Conservation (phyloP, 2,888 invertebrate genomes). For the Craniophora ligustri region DNA sequence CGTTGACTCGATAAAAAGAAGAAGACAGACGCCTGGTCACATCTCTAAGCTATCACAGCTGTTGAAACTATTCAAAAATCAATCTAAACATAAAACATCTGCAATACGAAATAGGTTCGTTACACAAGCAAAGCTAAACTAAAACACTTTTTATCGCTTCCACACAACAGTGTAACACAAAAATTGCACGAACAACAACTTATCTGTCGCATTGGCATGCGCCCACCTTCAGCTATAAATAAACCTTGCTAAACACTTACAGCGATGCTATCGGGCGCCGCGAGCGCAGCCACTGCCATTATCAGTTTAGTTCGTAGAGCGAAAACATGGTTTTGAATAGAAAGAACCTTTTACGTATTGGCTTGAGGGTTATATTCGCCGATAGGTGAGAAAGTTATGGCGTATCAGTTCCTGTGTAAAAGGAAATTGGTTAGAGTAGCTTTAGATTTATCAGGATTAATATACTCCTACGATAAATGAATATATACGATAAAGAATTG, state of each 20-base stretch:
- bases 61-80: too few species aligned
- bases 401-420: slow-evolving; percentile 4
- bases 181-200: slow-evolving; percentile 40
- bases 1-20: too few species aligned
- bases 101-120: background rate
- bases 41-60: too few species aligned
- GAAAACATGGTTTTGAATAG: slow-evolving; percentile 49
- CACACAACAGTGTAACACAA: slow-evolving; percentile 5
- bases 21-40: too few species aligned
- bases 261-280: slow-evolving; percentile 60
- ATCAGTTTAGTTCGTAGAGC: slow-evolving; percentile 36
- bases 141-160: background rate
- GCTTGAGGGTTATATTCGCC: slow-evolving; percentile 15
- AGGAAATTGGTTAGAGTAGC: slow-evolving; percentile 23
- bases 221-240: slow-evolving; percentile 55
- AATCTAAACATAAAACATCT: background rate
- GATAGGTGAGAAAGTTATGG: slow-evolving; percentile 14
- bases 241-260: slow-evolving; percentile 62
- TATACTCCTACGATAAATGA: too few species aligned
- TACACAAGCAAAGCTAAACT: background rate
- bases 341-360: slow-evolving; percentile 37
- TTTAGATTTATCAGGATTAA: background rate
- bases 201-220: slow-evolving; percentile 59
- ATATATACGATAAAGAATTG: too few species aligned
- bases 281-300: slow-evolving; percentile 55